Percentiles rank a stretch among this genome's conserved stretches.
Conservation (phyloP, 2,888 invertebrate species). For the Archips crataeganus region DNA sequence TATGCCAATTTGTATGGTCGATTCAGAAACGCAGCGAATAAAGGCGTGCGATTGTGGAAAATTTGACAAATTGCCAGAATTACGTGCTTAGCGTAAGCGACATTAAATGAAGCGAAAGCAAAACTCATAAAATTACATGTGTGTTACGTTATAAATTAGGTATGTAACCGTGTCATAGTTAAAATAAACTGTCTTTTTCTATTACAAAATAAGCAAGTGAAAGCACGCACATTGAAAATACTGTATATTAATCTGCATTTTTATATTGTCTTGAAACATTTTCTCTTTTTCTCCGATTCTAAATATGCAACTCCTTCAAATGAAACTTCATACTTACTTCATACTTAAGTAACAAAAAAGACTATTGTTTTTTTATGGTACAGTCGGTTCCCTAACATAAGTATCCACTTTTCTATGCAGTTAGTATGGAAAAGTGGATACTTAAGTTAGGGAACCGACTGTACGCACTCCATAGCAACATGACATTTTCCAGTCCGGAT, state of each 20-base stretch:
- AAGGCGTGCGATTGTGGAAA: conserved; percentile 33
- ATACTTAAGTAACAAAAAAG: not conserved
- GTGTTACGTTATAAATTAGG: not conserved
- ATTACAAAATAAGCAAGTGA: conserved; percentile 1
- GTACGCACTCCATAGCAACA: not conserved
- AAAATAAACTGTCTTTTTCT: not conserved
- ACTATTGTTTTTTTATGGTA: too few species aligned
- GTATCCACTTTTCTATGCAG: too few species aligned
- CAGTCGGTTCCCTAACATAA: too few species aligned
- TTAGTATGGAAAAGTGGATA: too few species aligned
- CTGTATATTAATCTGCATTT: conserved; percentile 20
- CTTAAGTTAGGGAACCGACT: too few species aligned
- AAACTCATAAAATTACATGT: not conserved
- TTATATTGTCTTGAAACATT: conserved; percentile 14
- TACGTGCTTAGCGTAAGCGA: conserved; percentile 19
- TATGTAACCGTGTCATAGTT: not conserved
- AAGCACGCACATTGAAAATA: conserved; percentile 29
- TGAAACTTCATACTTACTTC: not conserved
- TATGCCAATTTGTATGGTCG: conserved; percentile 53
- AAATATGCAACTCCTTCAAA: not conserved
- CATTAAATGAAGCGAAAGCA: conserved; percentile 20
- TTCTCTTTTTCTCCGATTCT: conserved; percentile 18
- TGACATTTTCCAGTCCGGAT: conserved; percentile 40
- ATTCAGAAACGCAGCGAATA: conserved; percentile 40
- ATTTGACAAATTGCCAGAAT: conserved; percentile 38